Conservation (phyloP, 2,797 vertebrate genomes). For the Lophotriccus pileatus region DNA sequence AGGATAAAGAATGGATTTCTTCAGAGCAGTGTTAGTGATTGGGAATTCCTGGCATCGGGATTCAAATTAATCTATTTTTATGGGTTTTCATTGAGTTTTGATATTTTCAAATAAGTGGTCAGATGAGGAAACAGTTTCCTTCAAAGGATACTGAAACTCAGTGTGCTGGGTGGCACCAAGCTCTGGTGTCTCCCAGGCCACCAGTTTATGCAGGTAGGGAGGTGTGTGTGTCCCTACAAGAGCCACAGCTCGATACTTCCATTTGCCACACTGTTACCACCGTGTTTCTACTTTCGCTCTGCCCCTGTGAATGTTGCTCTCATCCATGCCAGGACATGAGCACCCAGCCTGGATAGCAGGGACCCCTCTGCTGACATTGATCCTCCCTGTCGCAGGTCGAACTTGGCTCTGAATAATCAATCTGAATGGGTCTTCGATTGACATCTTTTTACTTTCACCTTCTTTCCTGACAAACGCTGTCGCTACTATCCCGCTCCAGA, state of each 20-base stretch:
- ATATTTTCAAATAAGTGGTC: not conserved
- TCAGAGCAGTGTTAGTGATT: not conserved
- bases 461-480: not conserved
- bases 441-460: not conserved
- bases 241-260: not conserved
- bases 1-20: not conserved
- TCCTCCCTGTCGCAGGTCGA: too few relatives aligned
- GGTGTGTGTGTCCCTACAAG: not conserved
- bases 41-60: rapidly evolving
- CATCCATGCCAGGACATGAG: not conserved
- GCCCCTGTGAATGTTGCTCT: not conserved
- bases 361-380: not conserved
- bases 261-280: not conserved
- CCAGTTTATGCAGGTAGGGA: rapidly evolving
- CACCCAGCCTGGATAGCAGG: not conserved
- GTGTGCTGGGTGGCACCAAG: not conserved
- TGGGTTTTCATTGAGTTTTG: not conserved
- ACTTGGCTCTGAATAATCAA: too few relatives aligned
- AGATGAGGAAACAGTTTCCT: not conserved
- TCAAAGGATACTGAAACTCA: not conserved
- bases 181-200: not conserved
- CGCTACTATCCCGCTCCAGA: not conserved
- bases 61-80: not conserved
- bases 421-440: not conserved
- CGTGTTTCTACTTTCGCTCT: not conserved